Base-by-base conservation (phyloP, 2,797 vertebrate species). In the Chelon auratus region DNA sequence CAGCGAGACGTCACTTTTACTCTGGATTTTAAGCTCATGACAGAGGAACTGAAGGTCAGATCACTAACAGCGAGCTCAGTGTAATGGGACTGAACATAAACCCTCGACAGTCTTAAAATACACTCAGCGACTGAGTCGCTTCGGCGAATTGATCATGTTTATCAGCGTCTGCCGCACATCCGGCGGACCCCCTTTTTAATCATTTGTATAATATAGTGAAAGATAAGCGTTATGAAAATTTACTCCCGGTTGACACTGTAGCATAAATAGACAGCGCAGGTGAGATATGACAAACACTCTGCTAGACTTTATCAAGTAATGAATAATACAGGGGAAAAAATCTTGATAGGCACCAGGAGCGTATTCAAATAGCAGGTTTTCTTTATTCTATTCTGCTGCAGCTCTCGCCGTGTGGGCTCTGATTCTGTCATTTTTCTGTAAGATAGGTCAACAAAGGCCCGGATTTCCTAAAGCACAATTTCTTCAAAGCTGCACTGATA, bases 41-140 rank as follows among this genome's bases (percentile, higher is more conserved):
- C 83, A 74, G 75, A 81, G 45, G 67, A 86, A 80, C 69, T 75
- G 84, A 88, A 89, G 91, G 92, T 92, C 89, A 91, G 75, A 80
- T 85, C 84, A 68, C 59, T 70, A 84, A 84, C 77, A 77, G 80
- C 52, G 71, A 71, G 80, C 80, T 86, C 78, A 43, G 57, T 83
- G 77, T 83, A 84, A 88, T 80, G 82, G 80, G 77, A 81, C 62
- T 65, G 69, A 91, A 81, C 83, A 68, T 87, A 86, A 87, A 89
- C 83, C 73, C 62, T 17, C 26, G 76, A 83, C 78, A 75, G 80
- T 83, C 75, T 76, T 81, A 81, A 84, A 89, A 89, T 83, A 79
- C 75, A 83, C 77, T 71, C 51, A 69, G 55, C 63, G 69, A 78
- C 63, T 33, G 76, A 82, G 79, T 75, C 57, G 65, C 89, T 89